These are phyloP conservation scores for Phenganax subtilis DNA, from an alignment of 92 coral and sea anemone species.

Conservation along the genomic window DNA sequence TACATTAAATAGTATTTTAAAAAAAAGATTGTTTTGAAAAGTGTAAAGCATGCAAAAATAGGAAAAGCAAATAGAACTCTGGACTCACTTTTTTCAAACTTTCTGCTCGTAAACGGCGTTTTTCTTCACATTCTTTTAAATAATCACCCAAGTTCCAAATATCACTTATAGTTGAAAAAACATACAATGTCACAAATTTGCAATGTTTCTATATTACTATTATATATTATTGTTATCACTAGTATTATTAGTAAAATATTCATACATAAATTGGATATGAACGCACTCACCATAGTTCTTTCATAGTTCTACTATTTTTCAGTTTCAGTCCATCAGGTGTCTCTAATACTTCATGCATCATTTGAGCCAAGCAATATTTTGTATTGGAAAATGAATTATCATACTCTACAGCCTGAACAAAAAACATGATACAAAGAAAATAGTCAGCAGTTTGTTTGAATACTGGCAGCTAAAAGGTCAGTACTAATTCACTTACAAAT, in stretches of 20 bases:
- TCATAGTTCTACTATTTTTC: conserved; percentile 52
- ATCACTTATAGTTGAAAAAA: conserved; percentile 50
- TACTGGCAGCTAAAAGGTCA: neutral
- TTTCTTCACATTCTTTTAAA: conserved; percentile 49
- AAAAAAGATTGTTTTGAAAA: neutral
- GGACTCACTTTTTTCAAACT: conserved; percentile 54
- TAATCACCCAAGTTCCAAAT: conserved; percentile 66
- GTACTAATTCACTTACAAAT: conserved; percentile 53
- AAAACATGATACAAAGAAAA: neutral
- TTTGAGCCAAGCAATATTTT: conserved; percentile 68
- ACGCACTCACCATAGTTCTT: conserved; percentile 65
- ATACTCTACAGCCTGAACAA: conserved; percentile 72
- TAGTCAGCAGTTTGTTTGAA: neutral
- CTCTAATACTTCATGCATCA: conserved; percentile 64
- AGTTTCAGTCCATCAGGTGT: conserved; percentile 53
- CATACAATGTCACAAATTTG: neutral
- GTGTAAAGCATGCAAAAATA: too few species aligned
- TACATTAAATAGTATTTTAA: neutral
- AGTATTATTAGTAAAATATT: neutral
- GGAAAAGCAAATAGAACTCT: too few species aligned
- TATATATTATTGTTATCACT: neutral
- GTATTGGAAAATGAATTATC: conserved; percentile 74
- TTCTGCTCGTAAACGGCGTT: conserved; percentile 40
- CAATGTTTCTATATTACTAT: too few species aligned
- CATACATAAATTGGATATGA: neutral